These are phyloP conservation scores for Lithophane semibrunnea DNA, from an alignment of 2,888 invertebrate species.

Conservation along the genomic window DNA sequence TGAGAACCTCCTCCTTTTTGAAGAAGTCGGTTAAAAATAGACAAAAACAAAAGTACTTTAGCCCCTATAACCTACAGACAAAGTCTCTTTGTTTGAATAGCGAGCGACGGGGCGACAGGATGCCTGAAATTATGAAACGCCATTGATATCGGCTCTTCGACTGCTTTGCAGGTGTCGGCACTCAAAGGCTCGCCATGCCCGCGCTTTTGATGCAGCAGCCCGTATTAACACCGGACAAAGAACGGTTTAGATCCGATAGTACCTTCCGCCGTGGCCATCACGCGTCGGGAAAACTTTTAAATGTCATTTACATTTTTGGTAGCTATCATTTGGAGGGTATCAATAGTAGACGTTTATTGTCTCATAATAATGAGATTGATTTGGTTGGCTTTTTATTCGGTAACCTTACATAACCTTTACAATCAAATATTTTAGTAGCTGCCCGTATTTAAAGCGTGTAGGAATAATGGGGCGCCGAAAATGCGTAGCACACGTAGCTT, in stretches of 20 bases:
- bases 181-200: conserved; percentile 16
- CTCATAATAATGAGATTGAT: not conserved
- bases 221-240: not conserved
- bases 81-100: not conserved
- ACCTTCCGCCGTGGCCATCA: too few species aligned
- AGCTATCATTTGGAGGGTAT: not conserved
- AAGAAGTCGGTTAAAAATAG: not conserved
- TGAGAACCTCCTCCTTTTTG: too few species aligned
- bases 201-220: conserved; percentile 5
- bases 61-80: not conserved
- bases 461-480: too few species aligned
- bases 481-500: conserved; percentile 12
- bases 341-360: not conserved
- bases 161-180: not conserved
- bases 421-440: not conserved
- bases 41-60: not conserved
- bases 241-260: not conserved
- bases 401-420: not conserved
- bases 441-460: not conserved
- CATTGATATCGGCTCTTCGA: not conserved
- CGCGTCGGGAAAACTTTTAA: not conserved
- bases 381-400: not conserved
- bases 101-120: not conserved
- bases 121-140: not conserved
- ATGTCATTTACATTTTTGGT: not conserved